Conservation (phyloP, 2,797 vertebrate genomes). For the Cyclura pinguis region DNA sequence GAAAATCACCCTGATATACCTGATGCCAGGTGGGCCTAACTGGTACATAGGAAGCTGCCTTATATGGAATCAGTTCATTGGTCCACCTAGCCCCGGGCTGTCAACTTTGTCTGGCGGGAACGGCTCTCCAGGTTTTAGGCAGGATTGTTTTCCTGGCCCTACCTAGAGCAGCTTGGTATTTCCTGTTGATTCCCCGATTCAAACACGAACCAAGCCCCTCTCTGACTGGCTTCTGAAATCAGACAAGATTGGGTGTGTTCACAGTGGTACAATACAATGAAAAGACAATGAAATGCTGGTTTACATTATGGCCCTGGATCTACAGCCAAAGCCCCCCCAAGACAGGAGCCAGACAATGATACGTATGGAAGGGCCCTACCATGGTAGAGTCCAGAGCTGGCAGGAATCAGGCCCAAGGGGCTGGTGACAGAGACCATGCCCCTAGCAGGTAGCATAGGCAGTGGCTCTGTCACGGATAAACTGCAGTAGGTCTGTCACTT, state of each 20-base stretch:
- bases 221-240: too few species aligned
- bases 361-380: not conserved
- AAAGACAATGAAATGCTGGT: not conserved
- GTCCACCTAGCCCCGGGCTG: too few species aligned
- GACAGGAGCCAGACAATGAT: not conserved
- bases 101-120: too few species aligned
- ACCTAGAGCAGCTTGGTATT: too few species aligned
- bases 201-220: too few species aligned
- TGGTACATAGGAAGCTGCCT: conserved; percentile 3
- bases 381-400: conserved; percentile 13
- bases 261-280: not conserved
- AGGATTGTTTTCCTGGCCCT: too few species aligned
- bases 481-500: conserved; percentile 76
- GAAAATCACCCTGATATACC: not conserved
- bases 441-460: conserved; percentile 82
- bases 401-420: not conserved
- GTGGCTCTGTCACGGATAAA: conserved; percentile 78
- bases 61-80: too few species aligned
- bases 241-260: too few species aligned
- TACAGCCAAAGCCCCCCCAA: not conserved
- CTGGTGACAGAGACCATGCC: not conserved
- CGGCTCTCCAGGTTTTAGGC: too few species aligned
- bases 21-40: not conserved
- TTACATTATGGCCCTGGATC: conserved; percentile 2
- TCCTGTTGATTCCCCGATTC: too few species aligned